Percentiles rank a stretch among this genome's conserved stretches.
Conservation (phyloP, 2,797 vertebrate genomes). For the Melanotaenia nigrans region DNA sequence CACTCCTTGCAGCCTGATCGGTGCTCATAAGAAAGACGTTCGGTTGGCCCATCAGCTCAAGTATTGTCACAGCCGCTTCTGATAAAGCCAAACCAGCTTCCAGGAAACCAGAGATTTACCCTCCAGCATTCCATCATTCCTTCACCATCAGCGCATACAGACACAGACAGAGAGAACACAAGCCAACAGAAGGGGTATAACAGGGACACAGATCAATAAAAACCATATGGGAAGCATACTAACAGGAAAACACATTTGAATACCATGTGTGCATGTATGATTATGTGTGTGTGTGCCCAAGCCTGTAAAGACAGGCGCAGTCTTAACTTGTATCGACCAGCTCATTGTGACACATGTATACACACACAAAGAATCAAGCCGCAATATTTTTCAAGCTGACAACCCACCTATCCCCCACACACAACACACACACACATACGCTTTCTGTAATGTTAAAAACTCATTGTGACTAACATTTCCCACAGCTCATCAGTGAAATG, state of each 20-base stretch:
- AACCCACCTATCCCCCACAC: slow-evolving; percentile 11
- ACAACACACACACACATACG: background rate
- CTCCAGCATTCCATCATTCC: slow-evolving; percentile 81
- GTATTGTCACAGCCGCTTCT: slow-evolving; percentile 83
- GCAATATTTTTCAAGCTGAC: slow-evolving; percentile 40
- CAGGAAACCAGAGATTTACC: slow-evolving; percentile 83
- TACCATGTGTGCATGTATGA: slow-evolving; percentile 17
- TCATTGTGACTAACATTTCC: slow-evolving; percentile 53
- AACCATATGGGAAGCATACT: slow-evolving; percentile 78
- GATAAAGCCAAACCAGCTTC: slow-evolving; percentile 80
- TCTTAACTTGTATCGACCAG: slow-evolving; percentile 36
- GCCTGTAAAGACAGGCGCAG: slow-evolving; percentile 18
- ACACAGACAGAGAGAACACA: slow-evolving; percentile 38
- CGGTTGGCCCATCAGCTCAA: slow-evolving; percentile 68
- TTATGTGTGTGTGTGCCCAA: slow-evolving; percentile 5
- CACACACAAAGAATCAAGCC: slow-evolving; percentile 38
- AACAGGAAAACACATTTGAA: slow-evolving; percentile 48
- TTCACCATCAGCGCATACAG: slow-evolving; percentile 68
- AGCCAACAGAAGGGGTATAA: slow-evolving; percentile 59
- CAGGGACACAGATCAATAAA: slow-evolving; percentile 75
- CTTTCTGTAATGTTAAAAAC: slow-evolving; percentile 10
- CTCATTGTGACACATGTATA: slow-evolving; percentile 55
- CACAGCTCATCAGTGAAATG: slow-evolving; percentile 31
- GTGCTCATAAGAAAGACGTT: slow-evolving; percentile 71
- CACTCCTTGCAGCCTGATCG: slow-evolving; percentile 68